Evolutionary conservation across 2,888 invertebrate species (phyloP).

Genomic region (Ectemnius lituratus): DNA sequence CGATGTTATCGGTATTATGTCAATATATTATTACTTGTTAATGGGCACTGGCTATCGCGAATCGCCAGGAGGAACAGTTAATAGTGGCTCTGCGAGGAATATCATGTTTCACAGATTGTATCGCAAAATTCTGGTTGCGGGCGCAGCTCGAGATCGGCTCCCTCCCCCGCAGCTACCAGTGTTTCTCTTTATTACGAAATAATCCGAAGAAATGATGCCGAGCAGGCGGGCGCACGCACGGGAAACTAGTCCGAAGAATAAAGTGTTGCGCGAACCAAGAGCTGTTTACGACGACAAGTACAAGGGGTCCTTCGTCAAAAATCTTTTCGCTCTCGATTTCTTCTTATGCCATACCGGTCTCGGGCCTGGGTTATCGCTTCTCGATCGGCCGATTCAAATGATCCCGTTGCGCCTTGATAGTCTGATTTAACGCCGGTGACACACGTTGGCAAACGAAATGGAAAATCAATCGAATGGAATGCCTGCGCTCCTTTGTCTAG

Average conservation of each 20-base stretch:
- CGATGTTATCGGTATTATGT: background rate
- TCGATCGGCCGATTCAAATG: conserved; percentile 53
- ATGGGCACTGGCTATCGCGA: conserved; percentile 19
- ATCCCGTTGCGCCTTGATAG: conserved; percentile 56
- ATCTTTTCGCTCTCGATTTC: conserved; percentile 47
- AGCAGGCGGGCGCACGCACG: conserved; percentile 8
- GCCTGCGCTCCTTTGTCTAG: conserved; percentile 33
- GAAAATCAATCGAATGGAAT: conserved; percentile 49
- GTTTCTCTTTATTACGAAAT: conserved; percentile 49
- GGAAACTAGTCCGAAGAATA: conserved; percentile 41
- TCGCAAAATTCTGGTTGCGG: conserved; percentile 31
- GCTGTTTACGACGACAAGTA: conserved; percentile 58
- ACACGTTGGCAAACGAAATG: conserved; percentile 40
- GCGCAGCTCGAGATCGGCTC: background rate
- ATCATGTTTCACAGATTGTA: conserved; percentile 35
- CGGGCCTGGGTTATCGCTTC: conserved; percentile 56
- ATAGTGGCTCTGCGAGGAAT: conserved; percentile 24
- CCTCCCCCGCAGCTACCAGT: background rate
- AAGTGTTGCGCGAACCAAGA: conserved; percentile 50
- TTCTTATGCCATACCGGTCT: conserved; percentile 60
- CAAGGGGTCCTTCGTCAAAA: conserved; percentile 56
- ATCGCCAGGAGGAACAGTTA: conserved; percentile 24
- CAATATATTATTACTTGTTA: conserved; percentile 3
- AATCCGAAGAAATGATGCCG: conserved; percentile 43
- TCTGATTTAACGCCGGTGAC: conserved; percentile 43